A percentile compares a stretch with the other conserved stretches of the same genome.
phyloP scores from a whole-genome alignment of 2,888 invertebrate species.

The Nasonia oneida region DNA sequence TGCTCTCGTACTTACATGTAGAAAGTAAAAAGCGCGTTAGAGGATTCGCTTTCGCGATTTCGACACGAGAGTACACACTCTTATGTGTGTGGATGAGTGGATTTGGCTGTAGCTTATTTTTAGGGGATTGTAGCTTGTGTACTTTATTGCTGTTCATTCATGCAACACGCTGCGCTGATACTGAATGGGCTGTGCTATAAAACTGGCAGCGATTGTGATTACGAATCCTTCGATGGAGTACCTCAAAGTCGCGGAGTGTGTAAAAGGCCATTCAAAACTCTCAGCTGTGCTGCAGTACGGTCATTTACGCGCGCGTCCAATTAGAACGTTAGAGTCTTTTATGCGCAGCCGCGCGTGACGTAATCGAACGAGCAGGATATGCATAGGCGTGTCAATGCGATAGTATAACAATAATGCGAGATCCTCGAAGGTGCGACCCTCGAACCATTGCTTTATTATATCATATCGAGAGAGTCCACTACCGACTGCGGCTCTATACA shows the following conservation, averaged over 20 bases:
- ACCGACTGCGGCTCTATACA: neutral
- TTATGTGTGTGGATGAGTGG: neutral
- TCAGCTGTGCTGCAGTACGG: neutral
- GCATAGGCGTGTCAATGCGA: slow-evolving; percentile 53
- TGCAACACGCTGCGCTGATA: too few relatives aligned
- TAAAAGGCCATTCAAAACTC: slow-evolving; percentile 10
- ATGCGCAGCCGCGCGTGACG: neutral
- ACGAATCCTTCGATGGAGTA: too few relatives aligned
- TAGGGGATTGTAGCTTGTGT: too few relatives aligned
- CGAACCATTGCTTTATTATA: slow-evolving; percentile 21
- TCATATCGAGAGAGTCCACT: neutral
- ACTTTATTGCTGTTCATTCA: too few relatives aligned
- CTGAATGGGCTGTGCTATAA: too few relatives aligned
- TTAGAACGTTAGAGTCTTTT: slow-evolving; percentile 44
- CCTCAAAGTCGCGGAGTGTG: neutral
- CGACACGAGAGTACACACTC: slow-evolving; percentile 12
- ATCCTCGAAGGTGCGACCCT: slow-evolving; percentile 50
- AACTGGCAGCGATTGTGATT: too few relatives aligned
- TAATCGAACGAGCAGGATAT: slow-evolving; percentile 49
- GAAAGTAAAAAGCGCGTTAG: slow-evolving; percentile 35
- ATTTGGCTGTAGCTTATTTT: too few relatives aligned
- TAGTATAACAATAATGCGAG: slow-evolving; percentile 16
- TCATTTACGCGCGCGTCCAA: slow-evolving; percentile 27
- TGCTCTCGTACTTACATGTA: slow-evolving; percentile 51
- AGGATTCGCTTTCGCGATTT: slow-evolving; percentile 62